Conservation (phyloP, 2,888 invertebrate genomes). For the Athalia cordata region DNA sequence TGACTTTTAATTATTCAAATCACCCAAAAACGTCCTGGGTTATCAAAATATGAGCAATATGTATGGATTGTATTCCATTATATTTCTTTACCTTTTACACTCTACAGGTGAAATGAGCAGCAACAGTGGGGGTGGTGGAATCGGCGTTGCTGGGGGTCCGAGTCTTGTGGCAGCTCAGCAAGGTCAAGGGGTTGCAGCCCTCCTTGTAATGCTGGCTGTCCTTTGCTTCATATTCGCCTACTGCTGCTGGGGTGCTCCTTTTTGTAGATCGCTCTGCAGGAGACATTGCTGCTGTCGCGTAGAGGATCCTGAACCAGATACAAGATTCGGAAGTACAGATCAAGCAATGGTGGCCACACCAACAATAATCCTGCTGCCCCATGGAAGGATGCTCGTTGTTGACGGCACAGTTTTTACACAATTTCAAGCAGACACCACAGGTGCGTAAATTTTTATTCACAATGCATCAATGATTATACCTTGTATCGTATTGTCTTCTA, state of each 20-base stretch:
- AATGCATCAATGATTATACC: background rate
- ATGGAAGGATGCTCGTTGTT: conserved; percentile 77
- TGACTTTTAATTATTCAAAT: background rate
- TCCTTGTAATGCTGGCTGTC: conserved; percentile 77
- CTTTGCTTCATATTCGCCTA: conserved; percentile 76
- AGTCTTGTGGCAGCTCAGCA: conserved; percentile 68
- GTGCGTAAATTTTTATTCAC: conserved; percentile 51
- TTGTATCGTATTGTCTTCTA: conserved; percentile 44
- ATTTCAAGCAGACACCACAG: conserved; percentile 71
- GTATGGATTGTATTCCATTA: too few relatives aligned
- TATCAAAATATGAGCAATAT: too few relatives aligned
- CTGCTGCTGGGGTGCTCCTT: conserved; percentile 78
- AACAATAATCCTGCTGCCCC: conserved; percentile 76
- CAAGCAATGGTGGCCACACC: conserved; percentile 74
- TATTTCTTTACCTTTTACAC: background rate
- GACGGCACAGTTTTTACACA: conserved; percentile 76
- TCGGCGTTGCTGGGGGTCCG: conserved; percentile 63
- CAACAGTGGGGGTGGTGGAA: conserved; percentile 46
- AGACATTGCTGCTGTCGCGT: conserved; percentile 73
- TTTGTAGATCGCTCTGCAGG: conserved; percentile 75
- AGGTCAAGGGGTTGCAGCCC: conserved; percentile 75
- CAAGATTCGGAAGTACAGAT: conserved; percentile 63
- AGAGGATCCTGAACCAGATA: conserved; percentile 71
- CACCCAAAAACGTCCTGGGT: too few relatives aligned
- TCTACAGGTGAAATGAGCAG: conserved; percentile 39